Evolutionary conservation across 2,797 vertebrate genomes (phyloP).

Genomic region (Mormyrus hasselquistii): DNA sequence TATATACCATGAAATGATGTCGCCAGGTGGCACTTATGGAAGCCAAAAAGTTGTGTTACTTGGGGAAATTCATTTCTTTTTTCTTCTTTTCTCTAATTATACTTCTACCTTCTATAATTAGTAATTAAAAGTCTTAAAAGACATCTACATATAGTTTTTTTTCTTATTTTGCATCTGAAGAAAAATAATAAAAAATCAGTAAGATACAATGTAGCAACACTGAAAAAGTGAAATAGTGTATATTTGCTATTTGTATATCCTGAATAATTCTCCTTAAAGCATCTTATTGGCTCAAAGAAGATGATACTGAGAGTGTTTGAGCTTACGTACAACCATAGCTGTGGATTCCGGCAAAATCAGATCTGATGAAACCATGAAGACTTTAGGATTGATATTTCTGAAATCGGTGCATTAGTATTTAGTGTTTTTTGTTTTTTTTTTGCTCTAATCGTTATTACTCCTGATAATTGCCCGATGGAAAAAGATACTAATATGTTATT

Average conservation of each 20-base stretch:
- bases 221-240: background rate
- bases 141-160: background rate
- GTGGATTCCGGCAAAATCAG: background rate
- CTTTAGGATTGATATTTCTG: background rate
- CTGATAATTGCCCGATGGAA: background rate
- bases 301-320: background rate
- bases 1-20: background rate
- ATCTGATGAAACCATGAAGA: background rate
- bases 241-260: background rate
- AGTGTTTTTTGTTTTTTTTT: background rate
- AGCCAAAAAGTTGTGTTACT: background rate
- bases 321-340: background rate
- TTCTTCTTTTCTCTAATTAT: background rate
- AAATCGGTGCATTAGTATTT: background rate
- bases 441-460: background rate
- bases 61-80: background rate
- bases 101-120: background rate
- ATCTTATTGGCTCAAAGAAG: background rate
- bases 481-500: background rate
- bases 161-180: background rate
- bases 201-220: background rate
- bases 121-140: background rate
- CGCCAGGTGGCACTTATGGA: background rate
- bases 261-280: background rate
- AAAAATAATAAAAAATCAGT: background rate